These are phyloP conservation scores for Polypedilum pembai DNA, from an alignment of 1,140 invertebrate species.

Conservation along the genomic window DNA sequence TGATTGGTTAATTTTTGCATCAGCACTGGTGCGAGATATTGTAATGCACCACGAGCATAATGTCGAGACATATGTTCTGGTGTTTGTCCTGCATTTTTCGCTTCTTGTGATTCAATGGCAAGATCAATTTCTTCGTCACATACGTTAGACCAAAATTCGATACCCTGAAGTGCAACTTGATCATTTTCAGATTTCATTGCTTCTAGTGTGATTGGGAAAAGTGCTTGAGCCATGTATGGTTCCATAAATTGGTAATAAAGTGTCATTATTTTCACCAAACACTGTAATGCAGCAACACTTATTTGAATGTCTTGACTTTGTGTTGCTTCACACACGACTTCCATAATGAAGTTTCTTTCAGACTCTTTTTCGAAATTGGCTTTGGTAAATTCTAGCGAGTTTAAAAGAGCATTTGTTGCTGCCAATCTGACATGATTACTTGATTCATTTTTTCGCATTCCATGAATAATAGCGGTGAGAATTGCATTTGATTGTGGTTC, in stretches of 20 bases:
- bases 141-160: slow-evolving; percentile 99
- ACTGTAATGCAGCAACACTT: slow-evolving; percentile 92
- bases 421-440: slow-evolving; percentile 83
- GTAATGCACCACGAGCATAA: slow-evolving; percentile 94
- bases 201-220: slow-evolving; percentile 98
- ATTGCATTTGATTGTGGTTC: slow-evolving; percentile 91
- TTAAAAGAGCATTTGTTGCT: slow-evolving; percentile 93
- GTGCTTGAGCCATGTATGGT: slow-evolving; percentile 92
- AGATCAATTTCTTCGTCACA: slow-evolving; percentile 99
- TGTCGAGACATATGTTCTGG: slow-evolving; percentile 80
- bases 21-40: slow-evolving; percentile 89
- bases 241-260: slow-evolving; percentile 99
- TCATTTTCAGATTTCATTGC: slow-evolving; percentile 97
- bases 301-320: slow-evolving; percentile 80
- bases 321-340: slow-evolving; percentile 92
- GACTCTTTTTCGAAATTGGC: slow-evolving; percentile 96
- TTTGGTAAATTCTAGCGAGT: slow-evolving; percentile 97
- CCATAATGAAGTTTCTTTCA: slow-evolving; percentile 99
- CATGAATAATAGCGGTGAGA: slow-evolving; percentile 97
- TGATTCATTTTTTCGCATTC: slow-evolving; percentile 80
- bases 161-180: slow-evolving; percentile 95
- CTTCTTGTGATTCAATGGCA: slow-evolving; percentile 90
- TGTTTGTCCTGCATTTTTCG: slow-evolving; percentile 81
- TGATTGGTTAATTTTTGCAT: slow-evolving; percentile 93
- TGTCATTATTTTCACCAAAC: slow-evolving; percentile 97